Base-by-base conservation (phyloP, 2,888 invertebrate genomes). In the Euzetes globulus region DNA sequence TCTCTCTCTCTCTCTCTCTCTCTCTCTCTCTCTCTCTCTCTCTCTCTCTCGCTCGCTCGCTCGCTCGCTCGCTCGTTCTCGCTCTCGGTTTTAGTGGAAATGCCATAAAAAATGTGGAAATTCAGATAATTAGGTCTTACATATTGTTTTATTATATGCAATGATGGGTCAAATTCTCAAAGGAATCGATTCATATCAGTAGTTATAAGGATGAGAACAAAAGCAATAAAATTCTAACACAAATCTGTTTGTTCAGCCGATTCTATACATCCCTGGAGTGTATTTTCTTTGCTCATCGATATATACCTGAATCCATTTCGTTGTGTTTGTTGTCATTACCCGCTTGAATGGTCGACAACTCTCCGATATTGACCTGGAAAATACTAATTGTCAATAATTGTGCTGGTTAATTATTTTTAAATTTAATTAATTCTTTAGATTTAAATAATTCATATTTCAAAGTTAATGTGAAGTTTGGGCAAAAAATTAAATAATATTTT, bases 231-330 rank as follows among this genome's bases (percentile, higher is more conserved):
- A 68, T 68, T 41, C 41, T 37, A 17, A 68, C 41, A 68, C 68
- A 41, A 68, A 68, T 63, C 37, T 68, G 68, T 68, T 68, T 68
- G 68, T 68, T 68, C 41, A 68, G 37, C 68, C 15, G 13, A 68
- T 41, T 68, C 19, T 22, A 41, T 22, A 41, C 37, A 33, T 63
- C 68, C 68, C 68, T 37, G 41, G 68, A 68, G 68, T 68, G 41
- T 68, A 22, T 19, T 68, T 41, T 41, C 68, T 19, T 37, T 68
- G 68, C 68, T 68, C 37, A 68, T 68, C 68, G 68, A 41, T 68
- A 60, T 60, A 60, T 68, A 68, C 68, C 68, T 68, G 68, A 68
- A 68, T 68, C 68, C 68, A 68, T 41, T 68, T 6, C 11, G 37
- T 22, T 41, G 68, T 33, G 22, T 37, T 45, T 45, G 37, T 37